These are phyloP conservation scores for Antechinus flavipes DNA, from an alignment of 2,113 vertebrate species.

Conservation along the genomic window DNA sequence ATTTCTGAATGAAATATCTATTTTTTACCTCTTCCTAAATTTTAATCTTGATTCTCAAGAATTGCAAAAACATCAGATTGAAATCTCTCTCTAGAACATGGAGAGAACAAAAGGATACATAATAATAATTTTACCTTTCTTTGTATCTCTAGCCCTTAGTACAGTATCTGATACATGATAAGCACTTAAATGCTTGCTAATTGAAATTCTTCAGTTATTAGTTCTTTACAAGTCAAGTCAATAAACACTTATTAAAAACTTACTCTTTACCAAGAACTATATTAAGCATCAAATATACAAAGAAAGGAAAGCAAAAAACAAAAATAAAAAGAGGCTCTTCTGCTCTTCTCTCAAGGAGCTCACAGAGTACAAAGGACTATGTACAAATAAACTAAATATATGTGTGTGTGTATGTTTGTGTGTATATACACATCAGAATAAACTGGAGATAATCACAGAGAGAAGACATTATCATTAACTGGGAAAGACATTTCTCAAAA, in stretches of 20 bases:
- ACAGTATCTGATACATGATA: neutral
- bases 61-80: neutral
- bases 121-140: neutral
- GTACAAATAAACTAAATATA: neutral
- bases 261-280: neutral
- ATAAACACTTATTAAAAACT: neutral
- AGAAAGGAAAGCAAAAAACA: neutral
- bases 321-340: neutral
- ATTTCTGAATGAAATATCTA: conserved; percentile 1
- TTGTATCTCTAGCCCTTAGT: neutral
- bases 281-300: neutral
- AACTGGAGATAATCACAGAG: neutral
- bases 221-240: neutral
- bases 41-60: conserved; percentile 17
- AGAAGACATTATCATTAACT: neutral
- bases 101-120: neutral
- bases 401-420: neutral
- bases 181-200: neutral
- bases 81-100: neutral
- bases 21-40: conserved; percentile 20
- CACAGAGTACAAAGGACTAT: neutral
- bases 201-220: neutral
- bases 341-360: neutral
- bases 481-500: neutral
- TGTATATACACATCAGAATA: neutral